Base-by-base conservation (phyloP, 2,888 invertebrate species). In the Drosophila birchii region DNA sequence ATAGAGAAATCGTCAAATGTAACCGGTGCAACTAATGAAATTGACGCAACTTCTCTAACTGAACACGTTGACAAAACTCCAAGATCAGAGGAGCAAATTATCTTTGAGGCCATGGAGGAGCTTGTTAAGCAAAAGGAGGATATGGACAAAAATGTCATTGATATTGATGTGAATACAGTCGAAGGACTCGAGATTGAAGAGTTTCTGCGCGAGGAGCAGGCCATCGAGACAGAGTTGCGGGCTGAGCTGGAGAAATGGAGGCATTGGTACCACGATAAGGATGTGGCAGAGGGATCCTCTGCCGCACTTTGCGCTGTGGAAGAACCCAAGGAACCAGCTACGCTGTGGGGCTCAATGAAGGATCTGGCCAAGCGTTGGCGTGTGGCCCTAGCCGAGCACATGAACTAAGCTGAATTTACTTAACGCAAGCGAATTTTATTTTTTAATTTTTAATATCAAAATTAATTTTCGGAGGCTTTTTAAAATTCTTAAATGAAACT, bases 141-240 rank as follows among this genome's bases (percentile, higher is more conserved):
- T 3, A 2, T 3, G 4, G 9, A 3, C 39, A 3, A 39, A 39
- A 7, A 39, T 8, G n/a, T 3, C 8, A 3, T 39, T 8, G 0
- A 3, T 3, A 3, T n/a, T 8, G 39, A n/a, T n/a, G n/a, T 3
- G 8, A 0, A 9, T 5, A 0, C 4, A 0, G 3, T 4, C 11
- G 11, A 11, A 9, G 39, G n/a, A 8, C 3, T 0, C 3, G 4
- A 9, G 1, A 1, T n/a, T n/a, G 41, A 41, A 5, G 11, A 41
- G 18, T 41, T 41, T 5, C 0, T 18, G 5, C 9, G 41, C 41
- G 18, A 41, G 41, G 11, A 18, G 41, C 41, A 41, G 18, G 5
- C 1, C 18, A 18, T 41, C 11, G 41, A 41, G 41, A 2, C 18
- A 9, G 11, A 18, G 2, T 11, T 41, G 0, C 18, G 18, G 2